A percentile compares a stretch with the other conserved stretches of the same genome.
phyloP scores from a whole-genome alignment of 2,113 vertebrate species.

The Odontesthes bonariensis region DNA sequence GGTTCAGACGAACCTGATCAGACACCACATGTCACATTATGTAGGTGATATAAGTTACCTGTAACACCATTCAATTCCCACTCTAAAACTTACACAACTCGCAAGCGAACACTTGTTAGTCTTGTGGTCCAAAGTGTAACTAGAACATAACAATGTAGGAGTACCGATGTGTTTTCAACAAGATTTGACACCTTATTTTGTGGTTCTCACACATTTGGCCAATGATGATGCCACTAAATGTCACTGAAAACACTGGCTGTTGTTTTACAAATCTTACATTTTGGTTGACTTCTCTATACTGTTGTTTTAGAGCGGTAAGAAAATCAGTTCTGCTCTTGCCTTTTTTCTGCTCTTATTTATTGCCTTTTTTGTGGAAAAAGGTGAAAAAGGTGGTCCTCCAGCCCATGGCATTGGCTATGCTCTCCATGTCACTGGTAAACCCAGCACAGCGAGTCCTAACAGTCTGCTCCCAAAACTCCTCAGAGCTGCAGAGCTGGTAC shows the following conservation, averaged over 20 bases:
- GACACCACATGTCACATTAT: neutral
- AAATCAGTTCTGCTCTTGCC: neutral
- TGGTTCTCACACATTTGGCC: neutral
- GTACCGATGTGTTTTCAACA: constrained; percentile 13
- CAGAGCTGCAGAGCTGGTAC: constrained; percentile 77
- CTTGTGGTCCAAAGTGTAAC: no score
- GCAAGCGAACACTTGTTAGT: neutral
- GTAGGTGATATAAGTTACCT: neutral
- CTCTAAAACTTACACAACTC: constrained; percentile 10
- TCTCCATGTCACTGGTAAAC: constrained; percentile 77
- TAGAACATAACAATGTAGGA: neutral
- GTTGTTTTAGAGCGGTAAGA: neutral
- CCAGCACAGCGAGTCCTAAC: constrained; percentile 62
- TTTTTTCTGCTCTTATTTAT: neutral
- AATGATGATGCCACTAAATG: neutral
- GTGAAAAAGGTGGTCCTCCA: constrained; percentile 83
- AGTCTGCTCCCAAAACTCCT: constrained; percentile 80
- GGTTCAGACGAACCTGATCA: neutral
- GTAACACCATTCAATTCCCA: neutral
- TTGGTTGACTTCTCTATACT: neutral
- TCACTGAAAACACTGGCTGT: neutral
- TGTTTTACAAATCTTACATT: neutral
- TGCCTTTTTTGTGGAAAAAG: constrained; percentile 36
- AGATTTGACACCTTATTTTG: neutral
- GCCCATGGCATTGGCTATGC: constrained; percentile 68